Conservation (phyloP, 2,113 vertebrate species). For the Python bivittatus region DNA sequence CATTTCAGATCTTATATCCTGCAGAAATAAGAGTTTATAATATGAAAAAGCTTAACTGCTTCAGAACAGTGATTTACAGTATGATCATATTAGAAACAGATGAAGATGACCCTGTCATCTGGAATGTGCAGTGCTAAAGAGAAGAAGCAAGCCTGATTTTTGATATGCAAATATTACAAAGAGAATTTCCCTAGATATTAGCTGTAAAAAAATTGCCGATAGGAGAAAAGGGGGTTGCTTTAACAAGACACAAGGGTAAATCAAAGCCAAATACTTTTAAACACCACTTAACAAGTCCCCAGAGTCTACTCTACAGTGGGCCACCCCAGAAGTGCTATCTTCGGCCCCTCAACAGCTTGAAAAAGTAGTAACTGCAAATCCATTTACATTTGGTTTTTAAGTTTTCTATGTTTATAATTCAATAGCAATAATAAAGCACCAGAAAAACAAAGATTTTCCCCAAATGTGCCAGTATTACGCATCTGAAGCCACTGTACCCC, state of each 20-base stretch:
- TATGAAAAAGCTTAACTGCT: conserved; percentile 23
- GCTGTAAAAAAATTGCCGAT: conserved; percentile 81
- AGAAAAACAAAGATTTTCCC: conserved; percentile 53
- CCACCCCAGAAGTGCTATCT: conserved; percentile 83
- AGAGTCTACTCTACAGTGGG: conserved; percentile 86
- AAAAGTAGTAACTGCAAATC: conserved; percentile 88
- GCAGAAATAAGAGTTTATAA: conserved; percentile 57
- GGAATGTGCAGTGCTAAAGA: conserved; percentile 64
- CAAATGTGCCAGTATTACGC: neutral
- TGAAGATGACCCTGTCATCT: conserved; percentile 62
- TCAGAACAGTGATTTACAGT: conserved; percentile 52
- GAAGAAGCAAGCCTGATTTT: conserved; percentile 69
- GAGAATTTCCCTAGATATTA: conserved; percentile 66
- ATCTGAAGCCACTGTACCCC: neutral
- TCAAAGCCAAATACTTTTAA: conserved; percentile 95
- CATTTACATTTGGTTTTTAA: conserved; percentile 85
- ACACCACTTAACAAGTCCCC: conserved; percentile 95
- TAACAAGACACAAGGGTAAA: conserved; percentile 92
- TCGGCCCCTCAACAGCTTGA: conserved; percentile 89
- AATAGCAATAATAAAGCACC: conserved; percentile 31
- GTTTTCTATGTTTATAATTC: conserved; percentile 71
- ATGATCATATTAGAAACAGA: conserved; percentile 69
- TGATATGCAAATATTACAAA: conserved; percentile 79
- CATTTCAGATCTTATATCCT: conserved; percentile 46
- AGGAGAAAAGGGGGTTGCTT: conserved; percentile 70